phyloP scores from a whole-genome alignment of 2,888 invertebrate species.

The Dolomedes plantarius region DNA sequence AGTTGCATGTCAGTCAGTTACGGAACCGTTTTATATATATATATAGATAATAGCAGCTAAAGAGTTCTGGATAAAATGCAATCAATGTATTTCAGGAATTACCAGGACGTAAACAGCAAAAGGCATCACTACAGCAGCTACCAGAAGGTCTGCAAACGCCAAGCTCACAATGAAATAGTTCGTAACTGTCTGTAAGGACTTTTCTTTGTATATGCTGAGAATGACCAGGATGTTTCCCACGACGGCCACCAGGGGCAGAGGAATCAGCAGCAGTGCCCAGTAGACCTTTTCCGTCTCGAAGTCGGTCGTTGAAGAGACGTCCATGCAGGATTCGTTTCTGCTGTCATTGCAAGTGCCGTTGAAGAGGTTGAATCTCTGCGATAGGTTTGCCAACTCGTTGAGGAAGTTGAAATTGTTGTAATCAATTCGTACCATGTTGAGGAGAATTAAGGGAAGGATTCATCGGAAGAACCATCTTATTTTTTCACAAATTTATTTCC shows the following conservation, averaged over 20 bases:
- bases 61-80: no score
- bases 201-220: constrained; percentile 93
- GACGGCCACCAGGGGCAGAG: constrained; percentile 94
- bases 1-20: no score
- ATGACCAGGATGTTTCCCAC: constrained; percentile 99
- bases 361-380: constrained; percentile 20
- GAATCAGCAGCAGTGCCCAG: constrained; percentile 81
- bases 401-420: constrained; percentile 22
- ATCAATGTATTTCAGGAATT: no score
- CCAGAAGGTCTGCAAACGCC: constrained; percentile 96
- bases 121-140: constrained; percentile 98
- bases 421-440: constrained; percentile 23
- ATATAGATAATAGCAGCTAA: no score
- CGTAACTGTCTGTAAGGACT: constrained; percentile 95
- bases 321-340: constrained; percentile 50
- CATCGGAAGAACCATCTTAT: neutral
- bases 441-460: neutral
- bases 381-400: constrained; percentile 13
- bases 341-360: constrained; percentile 36
- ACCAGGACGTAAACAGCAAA: constrained; percentile 99
- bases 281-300: constrained; percentile 56
- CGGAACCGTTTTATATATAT: no score
- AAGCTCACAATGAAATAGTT: constrained; percentile 99
- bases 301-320: constrained; percentile 21
- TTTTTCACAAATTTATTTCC: no score